Base-by-base conservation (phyloP, 2,113 vertebrate genomes). In the Laticauda colubrina region DNA sequence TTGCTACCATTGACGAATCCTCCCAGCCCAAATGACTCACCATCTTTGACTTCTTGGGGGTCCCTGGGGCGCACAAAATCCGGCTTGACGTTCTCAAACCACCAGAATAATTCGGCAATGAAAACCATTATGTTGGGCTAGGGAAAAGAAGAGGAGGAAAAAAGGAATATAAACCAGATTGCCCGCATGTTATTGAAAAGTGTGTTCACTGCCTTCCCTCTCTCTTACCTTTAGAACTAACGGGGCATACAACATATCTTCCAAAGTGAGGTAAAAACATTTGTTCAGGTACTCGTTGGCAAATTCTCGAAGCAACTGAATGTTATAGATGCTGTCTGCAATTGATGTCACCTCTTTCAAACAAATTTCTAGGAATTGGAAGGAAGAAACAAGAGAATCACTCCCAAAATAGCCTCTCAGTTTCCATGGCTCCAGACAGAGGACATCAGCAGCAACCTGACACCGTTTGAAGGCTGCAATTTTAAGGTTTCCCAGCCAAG, bases 71-170 rank as follows among this genome's bases (percentile, higher is more conserved):
- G 99, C 0, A 99, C 99, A 14, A 99, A 99, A 56, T 99, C 98
- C 12, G 99, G 99, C 93, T 98, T 99, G 93, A 99, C 98, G 1
- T 97, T 98, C 95, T 99, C 99, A 96, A 99, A 99, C 98, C 98
- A 99, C 99, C 99, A 99, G 96, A 99, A 99, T 57, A 99, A 98
- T 64, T 99, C 99, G 1, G 99, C 99, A 53, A 99, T 98, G 91
- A 99, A 99, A 29, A 99, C 98, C 98, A 98, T 99, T 1, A 99
- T 91, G 0, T 99, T 99, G 8, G 85, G 29, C 56, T 92, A 87
- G 24, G 53, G 48, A 51, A 57, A 26, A 26, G 85, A 26, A 3
- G 39, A 12, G 2, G 11, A 5, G 48, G 15, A 29, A 54, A 45
- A 55, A 20, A 8, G 23, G 15, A 43, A 34, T 20, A 29, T 9